Conservation (phyloP, 1,140 invertebrate genomes). For the Neodiprion virginianus region DNA sequence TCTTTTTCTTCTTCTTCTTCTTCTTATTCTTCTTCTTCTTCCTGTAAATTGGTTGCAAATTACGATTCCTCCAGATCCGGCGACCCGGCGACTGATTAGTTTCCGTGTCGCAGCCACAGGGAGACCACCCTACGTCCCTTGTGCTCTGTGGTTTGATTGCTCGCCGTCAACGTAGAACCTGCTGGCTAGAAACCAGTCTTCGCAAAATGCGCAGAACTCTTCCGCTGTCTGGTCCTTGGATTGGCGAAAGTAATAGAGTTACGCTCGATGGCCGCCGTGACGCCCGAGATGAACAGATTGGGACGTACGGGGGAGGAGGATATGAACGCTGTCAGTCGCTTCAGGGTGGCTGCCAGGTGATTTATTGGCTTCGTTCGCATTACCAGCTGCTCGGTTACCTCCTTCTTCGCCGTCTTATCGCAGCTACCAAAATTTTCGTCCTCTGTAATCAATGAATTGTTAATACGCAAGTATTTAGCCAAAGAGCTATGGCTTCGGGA, state of each 20-base stretch:
- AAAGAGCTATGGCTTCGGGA: neutral
- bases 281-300: neutral
- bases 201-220: neutral
- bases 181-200: neutral
- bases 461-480: neutral
- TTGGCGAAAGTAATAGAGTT: conserved; percentile 7
- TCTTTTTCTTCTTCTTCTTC: neutral
- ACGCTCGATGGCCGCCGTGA: neutral
- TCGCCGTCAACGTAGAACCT: too few relatives aligned
- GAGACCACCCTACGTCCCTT: neutral
- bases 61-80: neutral
- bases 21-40: conserved; percentile 13
- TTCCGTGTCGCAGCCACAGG: neutral
- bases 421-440: neutral
- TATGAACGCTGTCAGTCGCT: neutral
- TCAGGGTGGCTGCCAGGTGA: neutral
- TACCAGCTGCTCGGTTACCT: neutral
- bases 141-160: too few relatives aligned
- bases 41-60: neutral
- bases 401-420: neutral
- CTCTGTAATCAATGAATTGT: neutral
- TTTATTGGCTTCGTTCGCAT: neutral
- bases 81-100: conserved; percentile 2
- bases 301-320: neutral
- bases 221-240: neutral